Conservation (phyloP, 2,113 vertebrate species). For the Ctenomys sociabilis region DNA sequence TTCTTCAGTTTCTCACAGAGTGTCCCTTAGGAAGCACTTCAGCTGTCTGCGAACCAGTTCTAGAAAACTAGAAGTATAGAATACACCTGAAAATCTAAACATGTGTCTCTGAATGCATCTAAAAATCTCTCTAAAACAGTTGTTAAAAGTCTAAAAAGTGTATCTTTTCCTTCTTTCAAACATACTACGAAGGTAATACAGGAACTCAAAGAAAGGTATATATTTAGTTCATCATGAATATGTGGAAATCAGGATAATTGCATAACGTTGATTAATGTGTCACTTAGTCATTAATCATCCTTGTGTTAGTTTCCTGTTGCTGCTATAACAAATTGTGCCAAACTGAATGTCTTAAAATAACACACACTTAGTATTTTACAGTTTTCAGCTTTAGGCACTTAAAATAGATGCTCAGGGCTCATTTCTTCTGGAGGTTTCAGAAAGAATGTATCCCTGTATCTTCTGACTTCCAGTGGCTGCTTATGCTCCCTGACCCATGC, state of each 20-base stretch:
- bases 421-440: rapidly evolving
- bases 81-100: not conserved
- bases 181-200: not conserved
- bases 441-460: rapidly evolving
- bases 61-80: constrained; percentile 1
- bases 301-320: not conserved
- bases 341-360: not conserved
- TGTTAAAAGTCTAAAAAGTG: not conserved
- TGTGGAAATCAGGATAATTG: constrained; percentile 35
- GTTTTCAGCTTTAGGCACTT: not conserved
- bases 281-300: not conserved
- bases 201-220: not conserved
- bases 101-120: not conserved
- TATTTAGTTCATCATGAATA: not conserved
- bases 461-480: not conserved
- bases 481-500: no score
- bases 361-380: not conserved
- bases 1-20: not conserved
- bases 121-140: not conserved
- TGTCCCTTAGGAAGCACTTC: not conserved
- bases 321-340: not conserved
- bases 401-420: not conserved
- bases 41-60: not conserved
- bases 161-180: not conserved
- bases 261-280: not conserved